Base-by-base conservation (phyloP, 2,888 invertebrate genomes). In the Microctonus hyperodae region DNA sequence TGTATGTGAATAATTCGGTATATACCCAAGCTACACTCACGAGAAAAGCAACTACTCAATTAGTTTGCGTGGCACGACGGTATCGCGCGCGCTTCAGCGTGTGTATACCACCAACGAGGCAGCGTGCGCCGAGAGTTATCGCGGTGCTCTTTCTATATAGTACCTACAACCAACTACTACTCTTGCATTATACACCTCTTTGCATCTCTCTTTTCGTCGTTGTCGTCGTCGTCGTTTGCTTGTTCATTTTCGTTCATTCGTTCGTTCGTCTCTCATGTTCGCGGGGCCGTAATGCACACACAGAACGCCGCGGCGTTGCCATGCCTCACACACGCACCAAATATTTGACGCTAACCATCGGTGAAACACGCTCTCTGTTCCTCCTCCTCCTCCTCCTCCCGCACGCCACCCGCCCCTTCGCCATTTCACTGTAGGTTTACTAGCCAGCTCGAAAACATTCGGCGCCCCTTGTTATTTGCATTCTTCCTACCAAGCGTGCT, bases 261-360 rank as follows among this genome's bases (percentile, higher is more conserved):
- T 33, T 50, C 53, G 48, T 53, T 40, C 44, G 44, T 44, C 55
- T 40, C 63, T 57, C 11, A 50, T 48, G 64, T 64, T 61, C 56
- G 61, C 48, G 56, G 64, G 33, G 50, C n/a, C 60, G 60, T 63
- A 51, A 61, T n/a, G 44, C 6, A n/a, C 44, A 44, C 44, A 44
- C 37, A 37, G 37, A 50, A 55, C 56, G 61, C 48, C 73, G 82
- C 81, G 74, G 74, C 77, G 81, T 82, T 81, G 81, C 82, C 81
- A 78, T 81, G 77, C 79, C 74, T 79, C 79, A 75, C 72, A 76
- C 78, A 80, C 80, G 80, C 79, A 80, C 80, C 80, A 80, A 83
- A 83, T 83, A 83, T 83, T 83, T 81, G 78, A 83, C 80, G 82
- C 80, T 81, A 81, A 81, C 81, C 83, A 81, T 80, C 81, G 80